Conservation (phyloP, 2,113 vertebrate species). For the Oophaga pumilio region DNA sequence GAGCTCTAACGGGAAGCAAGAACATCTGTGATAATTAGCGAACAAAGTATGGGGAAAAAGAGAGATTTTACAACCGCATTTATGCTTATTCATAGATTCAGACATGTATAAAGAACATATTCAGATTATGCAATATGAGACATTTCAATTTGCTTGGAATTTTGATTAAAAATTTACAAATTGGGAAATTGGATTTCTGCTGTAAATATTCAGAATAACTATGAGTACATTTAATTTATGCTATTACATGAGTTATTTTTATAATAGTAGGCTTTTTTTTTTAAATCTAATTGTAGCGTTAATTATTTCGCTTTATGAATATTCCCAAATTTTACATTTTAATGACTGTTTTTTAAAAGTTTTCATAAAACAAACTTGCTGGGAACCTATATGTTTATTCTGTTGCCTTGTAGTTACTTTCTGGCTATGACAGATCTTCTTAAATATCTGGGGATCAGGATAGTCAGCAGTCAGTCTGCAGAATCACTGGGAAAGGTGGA, state of each 20-base stretch:
- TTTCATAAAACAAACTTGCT: neutral
- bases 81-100: neutral
- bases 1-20: neutral
- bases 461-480: no score
- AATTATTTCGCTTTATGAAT: no score
- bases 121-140: neutral
- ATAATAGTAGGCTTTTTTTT: no score
- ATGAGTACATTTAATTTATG: neutral
- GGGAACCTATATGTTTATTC: neutral
- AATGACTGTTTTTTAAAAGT: no score
- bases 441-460: neutral
- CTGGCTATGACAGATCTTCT: neutral
- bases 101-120: neutral
- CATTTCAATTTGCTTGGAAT: neutral
- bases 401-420: neutral
- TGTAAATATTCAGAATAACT: neutral
- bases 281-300: no score
- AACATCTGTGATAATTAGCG: constrained; percentile 3
- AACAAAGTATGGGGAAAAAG: neutral
- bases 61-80: neutral
- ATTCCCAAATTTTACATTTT: no score
- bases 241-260: no score
- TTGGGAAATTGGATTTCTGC: neutral
- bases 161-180: neutral
- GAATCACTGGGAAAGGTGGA: no score